Evolutionary conservation across 2,113 vertebrate species (phyloP).

Genomic region (Notarius quadriscutis): DNA sequence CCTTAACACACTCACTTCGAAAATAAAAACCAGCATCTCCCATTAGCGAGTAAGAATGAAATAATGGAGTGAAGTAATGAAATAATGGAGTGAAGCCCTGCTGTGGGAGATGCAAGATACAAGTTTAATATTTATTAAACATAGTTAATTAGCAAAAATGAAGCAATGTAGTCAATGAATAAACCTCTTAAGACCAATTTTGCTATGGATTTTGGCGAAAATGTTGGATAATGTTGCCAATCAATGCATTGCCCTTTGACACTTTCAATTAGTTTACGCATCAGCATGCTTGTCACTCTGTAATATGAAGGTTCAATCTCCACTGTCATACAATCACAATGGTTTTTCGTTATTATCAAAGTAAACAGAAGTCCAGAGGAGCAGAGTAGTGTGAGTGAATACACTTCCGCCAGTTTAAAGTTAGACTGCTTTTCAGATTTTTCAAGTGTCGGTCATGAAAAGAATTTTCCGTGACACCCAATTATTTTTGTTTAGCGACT

Average conservation of each 20-base stretch:
- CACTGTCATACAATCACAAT: neutral
- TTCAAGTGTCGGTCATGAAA: too few relatives aligned
- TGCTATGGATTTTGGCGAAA: neutral
- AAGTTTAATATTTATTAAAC: neutral
- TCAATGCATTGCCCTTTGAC: neutral
- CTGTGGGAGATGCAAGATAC: neutral
- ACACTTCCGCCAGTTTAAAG: neutral
- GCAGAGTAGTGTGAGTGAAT: neutral
- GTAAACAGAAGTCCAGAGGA: neutral
- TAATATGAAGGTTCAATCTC: slow-evolving; percentile 24
- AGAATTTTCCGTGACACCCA: too few relatives aligned
- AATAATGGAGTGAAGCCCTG: neutral
- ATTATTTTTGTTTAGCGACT: too few relatives aligned
- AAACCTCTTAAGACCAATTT: neutral
- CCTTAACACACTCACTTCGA: neutral
- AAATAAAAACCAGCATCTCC: neutral
- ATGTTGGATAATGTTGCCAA: neutral
- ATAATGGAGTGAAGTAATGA: slow-evolving; percentile 12
- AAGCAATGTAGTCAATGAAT: neutral
- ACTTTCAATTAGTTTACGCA: neutral
- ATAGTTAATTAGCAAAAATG: neutral
- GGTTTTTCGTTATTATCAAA: neutral
- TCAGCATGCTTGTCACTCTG: neutral
- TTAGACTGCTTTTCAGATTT: too few relatives aligned
- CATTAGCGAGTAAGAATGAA: slow-evolving; percentile 45